Conservation (phyloP, 2,888 invertebrate genomes). For the Drosophila nr. perissopoda region DNA sequence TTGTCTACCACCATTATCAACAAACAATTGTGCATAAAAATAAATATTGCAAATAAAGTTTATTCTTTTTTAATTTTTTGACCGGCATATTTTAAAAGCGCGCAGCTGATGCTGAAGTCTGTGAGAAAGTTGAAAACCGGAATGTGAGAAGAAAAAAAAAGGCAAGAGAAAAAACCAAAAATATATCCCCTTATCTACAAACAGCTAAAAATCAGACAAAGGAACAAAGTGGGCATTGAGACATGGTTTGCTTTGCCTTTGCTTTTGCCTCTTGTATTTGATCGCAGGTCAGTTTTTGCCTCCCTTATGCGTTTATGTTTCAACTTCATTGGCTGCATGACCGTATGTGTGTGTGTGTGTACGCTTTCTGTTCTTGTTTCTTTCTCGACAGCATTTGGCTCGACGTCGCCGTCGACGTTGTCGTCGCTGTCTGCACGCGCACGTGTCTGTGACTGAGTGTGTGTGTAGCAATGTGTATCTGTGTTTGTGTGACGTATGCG, state of each 20-base stretch:
- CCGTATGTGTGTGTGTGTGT: conserved; percentile 14
- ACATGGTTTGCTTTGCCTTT: conserved; percentile 12
- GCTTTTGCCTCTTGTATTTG: conserved; percentile 38
- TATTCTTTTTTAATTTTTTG: conserved; percentile 5
- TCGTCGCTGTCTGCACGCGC: conserved; percentile 44
- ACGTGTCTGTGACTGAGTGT: conserved; percentile 36
- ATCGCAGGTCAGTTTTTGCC: conserved; percentile 76
- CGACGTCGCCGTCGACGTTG: conserved; percentile 15
- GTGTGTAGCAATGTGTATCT: conserved; percentile 23
- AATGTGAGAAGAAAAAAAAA: conserved; percentile 13
- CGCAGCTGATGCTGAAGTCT: conserved; percentile 37
- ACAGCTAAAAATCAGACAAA: conserved; percentile 15
- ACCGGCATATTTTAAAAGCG: background rate
- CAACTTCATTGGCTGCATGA: conserved; percentile 19
- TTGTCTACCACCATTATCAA: background rate
- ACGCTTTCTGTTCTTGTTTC: conserved; percentile 33
- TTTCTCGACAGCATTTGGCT: conserved; percentile 34
- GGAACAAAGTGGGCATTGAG: conserved; percentile 26
- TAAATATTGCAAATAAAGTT: conserved; percentile 32
- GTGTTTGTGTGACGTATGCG: conserved; percentile 13
- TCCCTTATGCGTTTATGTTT: conserved; percentile 43
- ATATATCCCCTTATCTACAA: conserved; percentile 44
- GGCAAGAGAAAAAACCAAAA: conserved; percentile 5
- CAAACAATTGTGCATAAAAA: conserved; percentile 7
- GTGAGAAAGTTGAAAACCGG: conserved; percentile 45